Percentiles rank a stretch among this genome's conserved stretches.
These are phyloP conservation scores for Pyrocoelia pectoralis DNA, from an alignment of 2,888 invertebrate species.

Conservation along the genomic window DNA sequence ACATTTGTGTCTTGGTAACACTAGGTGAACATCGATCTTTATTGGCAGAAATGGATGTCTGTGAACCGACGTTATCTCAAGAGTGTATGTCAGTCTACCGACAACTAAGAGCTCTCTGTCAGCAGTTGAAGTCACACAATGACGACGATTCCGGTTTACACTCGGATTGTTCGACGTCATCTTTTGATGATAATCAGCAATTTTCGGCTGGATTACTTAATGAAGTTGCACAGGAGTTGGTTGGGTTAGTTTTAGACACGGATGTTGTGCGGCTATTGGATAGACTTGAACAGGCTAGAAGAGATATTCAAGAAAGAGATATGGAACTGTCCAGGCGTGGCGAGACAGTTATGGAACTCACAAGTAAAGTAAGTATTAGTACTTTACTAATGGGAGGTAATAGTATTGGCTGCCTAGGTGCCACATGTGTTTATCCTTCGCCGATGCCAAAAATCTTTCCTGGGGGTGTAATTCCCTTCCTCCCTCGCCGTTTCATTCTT, in stretches of 20 bases:
- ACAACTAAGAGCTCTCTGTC: slow-evolving; percentile 75
- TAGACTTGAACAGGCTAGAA: slow-evolving; percentile 78
- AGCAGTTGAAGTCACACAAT: slow-evolving; percentile 78
- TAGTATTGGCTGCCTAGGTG: too few species aligned
- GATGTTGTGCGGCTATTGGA: slow-evolving; percentile 79
- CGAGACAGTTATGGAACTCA: slow-evolving; percentile 80
- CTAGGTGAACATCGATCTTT: slow-evolving; percentile 71
- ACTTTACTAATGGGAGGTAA: background rate
- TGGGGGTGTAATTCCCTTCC: too few species aligned
- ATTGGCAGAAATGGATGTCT: slow-evolving; percentile 90
- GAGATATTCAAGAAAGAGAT: slow-evolving; percentile 78
- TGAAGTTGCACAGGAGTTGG: slow-evolving; percentile 79
- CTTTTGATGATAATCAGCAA: slow-evolving; percentile 62
- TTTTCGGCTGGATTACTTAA: slow-evolving; percentile 60
- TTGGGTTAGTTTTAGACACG: slow-evolving; percentile 75
- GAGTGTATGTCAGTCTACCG: slow-evolving; percentile 77
- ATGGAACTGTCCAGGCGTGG: slow-evolving; percentile 83
- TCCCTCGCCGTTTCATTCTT: too few species aligned
- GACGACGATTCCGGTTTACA: slow-evolving; percentile 76
- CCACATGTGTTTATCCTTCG: too few species aligned
- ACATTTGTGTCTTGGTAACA: slow-evolving; percentile 25
- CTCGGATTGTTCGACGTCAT: slow-evolving; percentile 73
- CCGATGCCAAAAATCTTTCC: too few species aligned
- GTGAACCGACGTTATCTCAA: slow-evolving; percentile 65
- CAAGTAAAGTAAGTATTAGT: slow-evolving; percentile 71